Evolutionary conservation across 2,888 invertebrate species (phyloP).

Genomic region (Sussaba pulchella): DNA sequence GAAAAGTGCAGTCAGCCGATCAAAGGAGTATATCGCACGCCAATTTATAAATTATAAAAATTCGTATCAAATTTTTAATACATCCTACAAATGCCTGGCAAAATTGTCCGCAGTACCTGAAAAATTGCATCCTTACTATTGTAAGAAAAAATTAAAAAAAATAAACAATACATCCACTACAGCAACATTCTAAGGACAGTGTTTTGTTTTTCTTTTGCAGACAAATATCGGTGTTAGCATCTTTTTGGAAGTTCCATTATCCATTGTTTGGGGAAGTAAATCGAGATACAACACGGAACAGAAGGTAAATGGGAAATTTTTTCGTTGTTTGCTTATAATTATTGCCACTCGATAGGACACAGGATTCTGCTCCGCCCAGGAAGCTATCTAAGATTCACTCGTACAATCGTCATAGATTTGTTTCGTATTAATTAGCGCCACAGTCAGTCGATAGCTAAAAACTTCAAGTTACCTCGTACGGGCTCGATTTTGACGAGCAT

Average conservation of each 20-base stretch:
- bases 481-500: constrained; percentile 74
- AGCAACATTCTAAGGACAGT: background rate
- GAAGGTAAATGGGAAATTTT: background rate
- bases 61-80: constrained; percentile 1
- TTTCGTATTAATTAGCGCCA: constrained; percentile 10
- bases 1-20: background rate
- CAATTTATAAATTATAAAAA: constrained; percentile 15
- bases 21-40: background rate
- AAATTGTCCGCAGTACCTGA: constrained; percentile 28
- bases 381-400: background rate
- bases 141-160: constrained; percentile 5
- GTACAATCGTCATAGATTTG: constrained; percentile 13
- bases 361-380: background rate
- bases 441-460: constrained; percentile 24
- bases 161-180: background rate
- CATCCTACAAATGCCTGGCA: constrained; percentile 4
- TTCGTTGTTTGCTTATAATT: background rate
- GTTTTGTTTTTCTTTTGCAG: background rate
- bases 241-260: background rate
- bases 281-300: background rate
- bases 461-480: constrained; percentile 59
- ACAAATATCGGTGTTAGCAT: background rate
- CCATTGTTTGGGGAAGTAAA: background rate
- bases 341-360: background rate
- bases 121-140: constrained; percentile 39